Evolutionary conservation across 1,140 invertebrate species (phyloP).

Genomic region (Pseudachorutes palmiensis): DNA sequence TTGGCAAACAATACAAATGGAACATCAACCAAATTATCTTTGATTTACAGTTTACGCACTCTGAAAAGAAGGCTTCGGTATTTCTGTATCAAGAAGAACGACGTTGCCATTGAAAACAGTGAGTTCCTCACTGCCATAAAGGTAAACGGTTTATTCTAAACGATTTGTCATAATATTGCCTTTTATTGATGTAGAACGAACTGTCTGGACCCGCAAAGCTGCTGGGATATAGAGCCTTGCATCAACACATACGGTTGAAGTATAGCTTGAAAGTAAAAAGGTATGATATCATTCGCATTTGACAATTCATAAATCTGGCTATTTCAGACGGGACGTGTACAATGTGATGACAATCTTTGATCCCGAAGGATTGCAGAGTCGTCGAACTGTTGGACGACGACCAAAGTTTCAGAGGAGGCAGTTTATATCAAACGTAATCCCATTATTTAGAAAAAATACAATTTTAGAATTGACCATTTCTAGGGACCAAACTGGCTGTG

Average conservation of each 20-base stretch:
- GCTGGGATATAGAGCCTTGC: background rate
- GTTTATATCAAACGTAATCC: background rate
- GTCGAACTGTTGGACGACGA: background rate
- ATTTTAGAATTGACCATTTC: background rate
- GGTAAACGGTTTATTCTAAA: background rate
- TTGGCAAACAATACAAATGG: background rate
- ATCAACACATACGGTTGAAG: background rate
- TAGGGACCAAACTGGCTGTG: slow-evolving; percentile 6
- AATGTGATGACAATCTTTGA: background rate
- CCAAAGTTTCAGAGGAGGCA: background rate
- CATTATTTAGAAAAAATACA: background rate
- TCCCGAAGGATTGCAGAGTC: background rate
- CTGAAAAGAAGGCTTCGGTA: background rate
- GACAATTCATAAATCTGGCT: no score
- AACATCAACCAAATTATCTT: background rate
- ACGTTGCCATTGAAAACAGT: background rate
- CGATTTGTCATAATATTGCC: background rate
- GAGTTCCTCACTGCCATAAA: background rate
- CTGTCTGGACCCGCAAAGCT: background rate
- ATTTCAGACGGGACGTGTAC: background rate
- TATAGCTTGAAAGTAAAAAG: background rate
- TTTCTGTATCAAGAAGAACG: background rate
- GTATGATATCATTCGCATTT: background rate
- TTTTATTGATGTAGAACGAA: background rate
- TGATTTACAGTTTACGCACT: background rate